These are phyloP conservation scores for Gymnoscelis rufifasciata DNA, from an alignment of 2,888 invertebrate genomes.

Conservation along the genomic window DNA sequence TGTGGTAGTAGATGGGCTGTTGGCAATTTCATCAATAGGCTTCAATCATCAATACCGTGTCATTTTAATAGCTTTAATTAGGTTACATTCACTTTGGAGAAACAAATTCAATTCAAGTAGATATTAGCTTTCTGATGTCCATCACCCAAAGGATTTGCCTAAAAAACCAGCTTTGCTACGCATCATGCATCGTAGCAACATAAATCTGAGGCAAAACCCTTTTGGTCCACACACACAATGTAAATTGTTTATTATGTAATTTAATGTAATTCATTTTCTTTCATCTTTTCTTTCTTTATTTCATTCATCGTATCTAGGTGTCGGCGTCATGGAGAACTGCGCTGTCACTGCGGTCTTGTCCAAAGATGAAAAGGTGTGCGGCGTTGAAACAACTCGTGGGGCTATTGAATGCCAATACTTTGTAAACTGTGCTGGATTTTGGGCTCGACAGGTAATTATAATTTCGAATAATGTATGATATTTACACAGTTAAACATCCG, in stretches of 20 bases:
- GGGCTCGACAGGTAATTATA: slow-evolving; percentile 86
- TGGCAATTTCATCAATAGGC: background rate
- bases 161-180: too few species aligned
- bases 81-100: too few species aligned
- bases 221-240: too few species aligned
- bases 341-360: slow-evolving; percentile 83
- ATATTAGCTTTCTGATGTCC: too few species aligned
- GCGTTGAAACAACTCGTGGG: slow-evolving; percentile 88
- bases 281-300: background rate
- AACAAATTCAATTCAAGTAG: too few species aligned
- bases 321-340: slow-evolving; percentile 88
- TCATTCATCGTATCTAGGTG: slow-evolving; percentile 75
- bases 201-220: too few species aligned
- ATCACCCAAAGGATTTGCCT: too few species aligned
- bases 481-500: background rate
- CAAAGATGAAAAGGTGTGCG: slow-evolving; percentile 82
- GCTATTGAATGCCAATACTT: slow-evolving; percentile 91
- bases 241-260: too few species aligned
- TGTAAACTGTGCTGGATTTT: slow-evolving; percentile 97
- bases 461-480: background rate
- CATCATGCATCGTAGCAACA: too few species aligned
- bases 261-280: too few species aligned
- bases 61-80: too few species aligned
- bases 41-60: background rate
- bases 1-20: too few species aligned